Conservation (phyloP, 2,113 vertebrate genomes). For the Pterocles gutturalis region DNA sequence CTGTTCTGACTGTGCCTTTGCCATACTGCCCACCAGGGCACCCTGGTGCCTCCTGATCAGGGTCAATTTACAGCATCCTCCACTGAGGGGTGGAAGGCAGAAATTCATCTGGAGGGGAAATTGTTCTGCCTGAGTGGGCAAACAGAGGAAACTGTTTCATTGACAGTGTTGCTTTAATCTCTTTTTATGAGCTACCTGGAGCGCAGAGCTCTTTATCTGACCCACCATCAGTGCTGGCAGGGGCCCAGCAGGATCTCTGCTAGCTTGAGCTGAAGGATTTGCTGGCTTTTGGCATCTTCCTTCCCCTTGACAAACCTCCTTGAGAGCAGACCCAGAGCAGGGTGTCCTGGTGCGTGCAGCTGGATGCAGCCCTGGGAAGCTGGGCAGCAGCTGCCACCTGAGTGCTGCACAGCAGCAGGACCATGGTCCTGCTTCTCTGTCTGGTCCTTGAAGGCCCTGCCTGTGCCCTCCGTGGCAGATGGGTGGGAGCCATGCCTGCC, state of each 20-base stretch:
- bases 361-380: background rate
- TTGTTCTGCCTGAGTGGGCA: background rate
- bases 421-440: background rate
- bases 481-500: background rate
- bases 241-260: constrained; percentile 6
- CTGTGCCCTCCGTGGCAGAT: background rate
- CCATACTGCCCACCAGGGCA: background rate
- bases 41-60: background rate
- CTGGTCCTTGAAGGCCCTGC: background rate
- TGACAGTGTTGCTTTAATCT: constrained; percentile 12
- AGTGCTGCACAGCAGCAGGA: background rate
- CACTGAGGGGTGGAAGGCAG: background rate
- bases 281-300: constrained; percentile 17
- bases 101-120: background rate
- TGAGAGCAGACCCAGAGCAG: background rate
- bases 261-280: background rate
- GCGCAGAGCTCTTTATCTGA: background rate
- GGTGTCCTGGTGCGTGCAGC: background rate
- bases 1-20: background rate
- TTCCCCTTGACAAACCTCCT: constrained; percentile 6
- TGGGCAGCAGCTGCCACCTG: background rate
- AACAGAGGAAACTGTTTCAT: background rate
- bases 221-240: constrained; percentile 1
- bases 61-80: background rate
- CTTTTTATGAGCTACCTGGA: constrained; percentile 48